These are phyloP conservation scores for Gryllus longicercus DNA, from an alignment of 2,888 invertebrate species.

Conservation along the genomic window DNA sequence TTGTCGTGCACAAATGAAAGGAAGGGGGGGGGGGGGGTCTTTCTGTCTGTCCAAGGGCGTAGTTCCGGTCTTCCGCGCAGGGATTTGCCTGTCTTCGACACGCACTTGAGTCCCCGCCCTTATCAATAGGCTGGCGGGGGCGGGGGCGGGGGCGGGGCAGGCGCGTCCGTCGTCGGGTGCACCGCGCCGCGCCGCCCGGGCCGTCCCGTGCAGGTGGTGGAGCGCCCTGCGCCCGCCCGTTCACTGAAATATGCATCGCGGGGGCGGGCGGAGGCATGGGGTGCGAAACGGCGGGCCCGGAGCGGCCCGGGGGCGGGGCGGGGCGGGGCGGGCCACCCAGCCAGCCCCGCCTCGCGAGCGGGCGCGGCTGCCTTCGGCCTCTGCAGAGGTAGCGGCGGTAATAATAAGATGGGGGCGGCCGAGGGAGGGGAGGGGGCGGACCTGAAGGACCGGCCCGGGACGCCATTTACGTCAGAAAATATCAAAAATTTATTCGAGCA, in stretches of 20 bases:
- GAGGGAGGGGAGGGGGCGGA: constrained; percentile 18
- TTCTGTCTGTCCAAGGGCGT: too few relatives aligned
- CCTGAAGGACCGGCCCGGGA: constrained; percentile 19
- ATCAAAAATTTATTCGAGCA: constrained; percentile 36
- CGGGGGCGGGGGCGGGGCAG: too few relatives aligned
- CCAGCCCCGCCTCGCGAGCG: background rate
- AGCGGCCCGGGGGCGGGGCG: background rate
- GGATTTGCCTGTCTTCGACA: too few relatives aligned
- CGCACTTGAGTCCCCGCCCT: too few relatives aligned
- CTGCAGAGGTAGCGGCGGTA: constrained; percentile 12
- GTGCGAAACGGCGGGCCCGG: background rate
- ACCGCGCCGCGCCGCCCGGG: too few relatives aligned
- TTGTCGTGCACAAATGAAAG: too few relatives aligned
- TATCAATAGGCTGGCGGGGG: too few relatives aligned
- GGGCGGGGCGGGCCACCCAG: background rate
- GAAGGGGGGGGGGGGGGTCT: too few relatives aligned
- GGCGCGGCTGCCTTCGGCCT: background rate
- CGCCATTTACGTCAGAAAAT: constrained; percentile 37
- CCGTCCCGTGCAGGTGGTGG: background rate
- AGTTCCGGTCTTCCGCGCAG: too few relatives aligned
- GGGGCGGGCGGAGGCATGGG: background rate
- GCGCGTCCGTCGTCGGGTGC: too few relatives aligned
- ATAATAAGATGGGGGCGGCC: constrained; percentile 23
- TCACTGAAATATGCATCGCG: constrained; percentile 17
- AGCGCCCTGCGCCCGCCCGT: background rate